Percentiles rank a stretch among this genome's conserved stretches.
These are phyloP conservation scores for Hyposmocoma kahamanoa DNA, from an alignment of 1,140 invertebrate species.

Conservation along the genomic window DNA sequence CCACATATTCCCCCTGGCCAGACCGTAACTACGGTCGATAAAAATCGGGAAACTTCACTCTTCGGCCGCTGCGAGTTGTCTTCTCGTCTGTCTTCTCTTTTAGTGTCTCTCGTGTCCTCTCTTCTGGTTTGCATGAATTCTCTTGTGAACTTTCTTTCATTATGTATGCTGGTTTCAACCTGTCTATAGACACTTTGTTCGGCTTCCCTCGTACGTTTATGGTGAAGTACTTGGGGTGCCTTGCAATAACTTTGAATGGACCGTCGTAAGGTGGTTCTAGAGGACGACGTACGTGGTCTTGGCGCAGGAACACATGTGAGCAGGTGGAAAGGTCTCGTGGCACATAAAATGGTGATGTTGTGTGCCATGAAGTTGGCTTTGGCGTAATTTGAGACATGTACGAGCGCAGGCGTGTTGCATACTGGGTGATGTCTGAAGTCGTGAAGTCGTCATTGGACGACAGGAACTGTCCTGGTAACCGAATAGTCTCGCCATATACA, in stretches of 20 bases:
- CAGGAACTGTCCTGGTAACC: conserved; percentile 30
- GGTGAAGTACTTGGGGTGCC: conserved; percentile 31
- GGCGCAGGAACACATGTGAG: conserved; percentile 40
- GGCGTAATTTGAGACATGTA: conserved; percentile 21
- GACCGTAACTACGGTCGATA: conserved; percentile 27
- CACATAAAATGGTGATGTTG: conserved; percentile 21
- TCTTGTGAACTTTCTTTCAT: neutral
- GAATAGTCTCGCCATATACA: conserved; percentile 22
- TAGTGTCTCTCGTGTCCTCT: neutral
- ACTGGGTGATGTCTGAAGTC: conserved; percentile 17
- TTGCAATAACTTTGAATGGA: conserved; percentile 38
- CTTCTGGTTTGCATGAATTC: neutral
- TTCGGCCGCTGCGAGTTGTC: conserved; percentile 14
- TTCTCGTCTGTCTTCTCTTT: neutral
- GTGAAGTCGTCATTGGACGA: conserved; percentile 11
- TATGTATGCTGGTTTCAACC: conserved; percentile 48
- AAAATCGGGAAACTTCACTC: conserved; percentile 13
- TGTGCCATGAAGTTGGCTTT: conserved; percentile 22
- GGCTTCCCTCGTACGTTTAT: conserved; percentile 28
- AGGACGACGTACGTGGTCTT: conserved; percentile 31
- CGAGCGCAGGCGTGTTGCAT: conserved; percentile 16
- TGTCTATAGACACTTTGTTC: conserved; percentile 36
- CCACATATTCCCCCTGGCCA: conserved; percentile 18
- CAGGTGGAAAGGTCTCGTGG: conserved; percentile 16
- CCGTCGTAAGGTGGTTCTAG: conserved; percentile 54